Conservation (phyloP, 2,113 vertebrate genomes). For the Gambusia affinis region DNA sequence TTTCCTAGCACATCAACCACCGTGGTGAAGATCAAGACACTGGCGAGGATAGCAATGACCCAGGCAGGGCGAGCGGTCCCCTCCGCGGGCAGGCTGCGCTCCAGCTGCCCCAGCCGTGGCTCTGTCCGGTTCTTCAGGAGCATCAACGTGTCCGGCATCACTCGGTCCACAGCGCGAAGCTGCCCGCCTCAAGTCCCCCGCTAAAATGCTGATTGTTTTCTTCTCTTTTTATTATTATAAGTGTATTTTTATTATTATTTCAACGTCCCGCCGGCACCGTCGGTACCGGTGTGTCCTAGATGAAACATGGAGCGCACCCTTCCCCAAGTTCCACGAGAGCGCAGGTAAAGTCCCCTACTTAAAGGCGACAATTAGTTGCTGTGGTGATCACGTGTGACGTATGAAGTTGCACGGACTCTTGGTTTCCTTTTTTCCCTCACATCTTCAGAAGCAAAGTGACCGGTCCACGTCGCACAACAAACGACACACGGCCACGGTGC, state of each 20-base stretch:
- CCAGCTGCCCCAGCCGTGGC: constrained; percentile 65
- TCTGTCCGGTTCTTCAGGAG: constrained; percentile 82
- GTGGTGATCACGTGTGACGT: constrained; percentile 39
- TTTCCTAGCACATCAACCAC: constrained; percentile 89
- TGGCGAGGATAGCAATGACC: constrained; percentile 83
- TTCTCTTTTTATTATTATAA: not conserved
- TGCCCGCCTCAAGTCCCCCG: constrained; percentile 19
- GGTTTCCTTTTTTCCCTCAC: constrained; percentile 5
- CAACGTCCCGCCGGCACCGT: constrained; percentile 42
- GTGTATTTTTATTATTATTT: not conserved
- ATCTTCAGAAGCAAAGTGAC: constrained; percentile 32
- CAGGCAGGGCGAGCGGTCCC: constrained; percentile 78
- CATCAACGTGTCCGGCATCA: constrained; percentile 83
- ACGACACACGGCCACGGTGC: constrained; percentile 12
- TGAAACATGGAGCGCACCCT: constrained; percentile 57
- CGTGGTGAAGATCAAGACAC: constrained; percentile 88
- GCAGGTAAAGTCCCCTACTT: constrained; percentile 31
- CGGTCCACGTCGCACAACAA: constrained; percentile 30
- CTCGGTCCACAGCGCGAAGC: constrained; percentile 48
- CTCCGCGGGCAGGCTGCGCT: constrained; percentile 57
- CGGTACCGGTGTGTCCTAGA: constrained; percentile 47
- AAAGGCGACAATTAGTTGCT: constrained; percentile 19
- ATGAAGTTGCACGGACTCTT: constrained; percentile 44
- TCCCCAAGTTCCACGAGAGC: constrained; percentile 31
- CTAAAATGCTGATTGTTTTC: constrained; percentile 2